Conservation (phyloP, 2,113 vertebrate genomes). For the Anthoscopus minutus region DNA sequence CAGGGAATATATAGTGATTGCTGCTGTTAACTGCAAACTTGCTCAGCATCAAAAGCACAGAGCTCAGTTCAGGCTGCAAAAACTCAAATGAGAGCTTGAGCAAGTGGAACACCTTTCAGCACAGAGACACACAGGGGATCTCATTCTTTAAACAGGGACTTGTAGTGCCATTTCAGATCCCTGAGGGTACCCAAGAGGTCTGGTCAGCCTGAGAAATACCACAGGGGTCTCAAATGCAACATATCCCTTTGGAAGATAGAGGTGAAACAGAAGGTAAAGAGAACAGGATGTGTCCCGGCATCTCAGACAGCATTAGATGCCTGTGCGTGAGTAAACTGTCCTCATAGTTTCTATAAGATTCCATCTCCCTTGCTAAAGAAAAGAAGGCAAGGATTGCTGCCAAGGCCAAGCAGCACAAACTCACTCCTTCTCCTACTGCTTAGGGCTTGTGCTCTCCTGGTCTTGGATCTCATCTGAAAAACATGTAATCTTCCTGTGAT, state of each 20-base stretch:
- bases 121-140: neutral
- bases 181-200: neutral
- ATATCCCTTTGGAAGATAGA: neutral
- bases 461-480: neutral
- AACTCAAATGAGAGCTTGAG: neutral
- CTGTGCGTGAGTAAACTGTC: neutral
- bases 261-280: no score
- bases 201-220: neutral
- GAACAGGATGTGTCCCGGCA: neutral
- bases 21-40: neutral
- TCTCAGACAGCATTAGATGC: neutral
- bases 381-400: neutral
- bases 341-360: neutral
- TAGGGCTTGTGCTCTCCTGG: neutral
- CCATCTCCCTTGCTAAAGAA: neutral
- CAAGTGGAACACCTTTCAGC: neutral
- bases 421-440: neutral
- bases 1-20: neutral
- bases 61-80: neutral
- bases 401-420: neutral
- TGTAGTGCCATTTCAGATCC: neutral
- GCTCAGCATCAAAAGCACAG: neutral
- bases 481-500: neutral
- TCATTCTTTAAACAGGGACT: neutral
- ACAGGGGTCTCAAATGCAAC: neutral